These are phyloP conservation scores for Xenopus laevis DNA, from an alignment of 2,113 vertebrate species.

Conservation along the genomic window DNA sequence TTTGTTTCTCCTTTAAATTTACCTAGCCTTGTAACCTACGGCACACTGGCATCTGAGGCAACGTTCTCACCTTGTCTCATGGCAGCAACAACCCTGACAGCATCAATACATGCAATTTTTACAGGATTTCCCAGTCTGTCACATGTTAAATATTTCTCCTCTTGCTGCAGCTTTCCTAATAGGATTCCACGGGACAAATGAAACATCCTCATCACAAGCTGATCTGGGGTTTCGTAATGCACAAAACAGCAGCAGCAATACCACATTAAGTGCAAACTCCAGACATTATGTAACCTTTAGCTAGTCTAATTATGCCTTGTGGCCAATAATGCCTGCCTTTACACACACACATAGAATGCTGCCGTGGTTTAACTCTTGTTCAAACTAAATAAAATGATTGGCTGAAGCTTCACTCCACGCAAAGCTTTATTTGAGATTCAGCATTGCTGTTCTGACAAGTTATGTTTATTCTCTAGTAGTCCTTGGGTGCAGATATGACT, in stretches of 20 bases:
- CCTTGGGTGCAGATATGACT: neutral
- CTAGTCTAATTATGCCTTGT: slow-evolving; percentile 9
- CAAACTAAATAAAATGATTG: neutral
- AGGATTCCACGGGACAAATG: neutral
- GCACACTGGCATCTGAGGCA: too few species aligned
- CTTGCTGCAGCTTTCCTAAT: neutral
- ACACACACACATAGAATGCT: neutral
- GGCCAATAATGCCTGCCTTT: slow-evolving; percentile 4
- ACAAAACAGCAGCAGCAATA: neutral
- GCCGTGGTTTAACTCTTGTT: slow-evolving; percentile 6
- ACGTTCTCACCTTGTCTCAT: too few species aligned
- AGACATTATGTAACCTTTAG: slow-evolving; percentile 15
- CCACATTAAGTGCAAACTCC: too few species aligned
- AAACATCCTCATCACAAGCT: neutral
- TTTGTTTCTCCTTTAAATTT: too few species aligned
- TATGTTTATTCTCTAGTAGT: neutral
- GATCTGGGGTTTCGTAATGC: too few species aligned
- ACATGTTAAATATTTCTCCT: neutral
- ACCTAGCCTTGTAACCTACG: too few species aligned
- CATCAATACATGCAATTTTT: too few species aligned
- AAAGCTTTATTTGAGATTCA: neutral
- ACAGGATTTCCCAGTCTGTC: neutral
- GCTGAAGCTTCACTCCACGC: neutral
- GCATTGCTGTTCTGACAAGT: neutral
- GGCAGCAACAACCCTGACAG: too few species aligned